Evolutionary conservation across 2,888 invertebrate species (phyloP).

Genomic region (Oligia fasciuncula): DNA sequence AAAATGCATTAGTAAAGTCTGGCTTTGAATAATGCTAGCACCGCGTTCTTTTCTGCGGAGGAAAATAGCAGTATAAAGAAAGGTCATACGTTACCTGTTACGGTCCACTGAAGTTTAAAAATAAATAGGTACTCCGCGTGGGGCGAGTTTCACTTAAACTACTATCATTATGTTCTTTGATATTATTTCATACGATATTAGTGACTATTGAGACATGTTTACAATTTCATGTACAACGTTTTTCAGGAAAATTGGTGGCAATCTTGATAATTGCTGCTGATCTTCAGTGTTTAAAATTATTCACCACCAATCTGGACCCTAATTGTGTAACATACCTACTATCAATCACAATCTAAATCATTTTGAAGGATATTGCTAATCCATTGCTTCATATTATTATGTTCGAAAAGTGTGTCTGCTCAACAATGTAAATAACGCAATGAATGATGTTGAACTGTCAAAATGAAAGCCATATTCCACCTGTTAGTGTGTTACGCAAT

Average conservation of each 20-base stretch:
- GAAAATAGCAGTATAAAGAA: constrained; percentile 68
- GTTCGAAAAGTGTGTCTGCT: too few relatives aligned
- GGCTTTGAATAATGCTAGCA: constrained; percentile 83
- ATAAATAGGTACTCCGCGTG: constrained; percentile 54
- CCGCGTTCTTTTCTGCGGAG: constrained; percentile 71
- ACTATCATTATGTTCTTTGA: constrained; percentile 13
- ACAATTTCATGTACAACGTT: neutral
- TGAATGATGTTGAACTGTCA: too few relatives aligned
- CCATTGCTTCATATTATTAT: too few relatives aligned
- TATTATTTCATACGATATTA: neutral
- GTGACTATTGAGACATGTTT: neutral
- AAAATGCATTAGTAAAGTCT: constrained; percentile 88
- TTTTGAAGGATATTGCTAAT: too few relatives aligned
- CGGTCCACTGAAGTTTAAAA: constrained; percentile 61
- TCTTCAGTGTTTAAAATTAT: neutral
- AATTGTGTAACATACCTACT: too few relatives aligned
- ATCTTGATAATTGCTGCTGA: neutral
- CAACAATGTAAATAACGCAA: too few relatives aligned
- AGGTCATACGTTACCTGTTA: constrained; percentile 69
- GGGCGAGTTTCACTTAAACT: constrained; percentile 38
- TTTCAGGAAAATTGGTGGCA: neutral
- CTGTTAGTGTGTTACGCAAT: too few relatives aligned
- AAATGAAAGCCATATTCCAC: too few relatives aligned
- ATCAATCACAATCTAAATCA: too few relatives aligned
- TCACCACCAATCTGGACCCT: too few relatives aligned